Percentiles rank a stretch among this genome's conserved stretches.
Conservation (phyloP, 2,888 invertebrate species). For the Sepioteuthis lessoniana region DNA sequence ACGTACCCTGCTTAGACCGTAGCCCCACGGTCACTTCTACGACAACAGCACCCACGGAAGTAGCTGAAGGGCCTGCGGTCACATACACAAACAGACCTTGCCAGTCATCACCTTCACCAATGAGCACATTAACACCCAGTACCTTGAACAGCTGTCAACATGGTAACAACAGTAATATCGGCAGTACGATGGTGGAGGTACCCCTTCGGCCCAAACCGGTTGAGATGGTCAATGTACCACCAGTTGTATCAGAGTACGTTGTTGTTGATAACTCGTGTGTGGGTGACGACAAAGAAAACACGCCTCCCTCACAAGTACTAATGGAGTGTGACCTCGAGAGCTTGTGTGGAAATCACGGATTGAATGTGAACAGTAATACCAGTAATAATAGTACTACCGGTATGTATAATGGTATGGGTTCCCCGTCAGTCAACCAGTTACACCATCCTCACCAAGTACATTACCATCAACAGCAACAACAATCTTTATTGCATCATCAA, state of each 20-base stretch:
- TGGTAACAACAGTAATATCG: background rate
- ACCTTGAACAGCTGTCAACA: background rate
- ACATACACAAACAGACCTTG: background rate
- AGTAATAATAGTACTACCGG: background rate
- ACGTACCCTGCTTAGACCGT: background rate
- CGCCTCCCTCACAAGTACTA: conserved; percentile 51
- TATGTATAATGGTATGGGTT: background rate
- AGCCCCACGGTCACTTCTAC: background rate
- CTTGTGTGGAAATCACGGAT: background rate
- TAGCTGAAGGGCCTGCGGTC: background rate
- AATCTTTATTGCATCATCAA: background rate
- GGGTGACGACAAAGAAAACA: conserved; percentile 55
- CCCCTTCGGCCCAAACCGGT: conserved; percentile 17
- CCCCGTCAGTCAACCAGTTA: background rate
- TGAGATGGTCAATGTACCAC: background rate
- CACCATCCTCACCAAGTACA: conserved; percentile 34
- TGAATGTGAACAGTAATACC: background rate
- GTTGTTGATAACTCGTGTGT: background rate
- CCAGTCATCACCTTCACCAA: conserved; percentile 38
- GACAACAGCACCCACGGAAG: background rate
- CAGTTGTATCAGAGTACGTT: background rate
- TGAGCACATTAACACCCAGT: background rate
- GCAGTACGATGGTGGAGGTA: background rate
- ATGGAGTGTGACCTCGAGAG: conserved; percentile 40
- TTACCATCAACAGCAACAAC: conserved; percentile 21